A percentile compares a stretch with the other conserved stretches of the same genome.
Conservation (phyloP, 37 sponge, comb jelly and placozoan species). For the Agelas oroides region DNA sequence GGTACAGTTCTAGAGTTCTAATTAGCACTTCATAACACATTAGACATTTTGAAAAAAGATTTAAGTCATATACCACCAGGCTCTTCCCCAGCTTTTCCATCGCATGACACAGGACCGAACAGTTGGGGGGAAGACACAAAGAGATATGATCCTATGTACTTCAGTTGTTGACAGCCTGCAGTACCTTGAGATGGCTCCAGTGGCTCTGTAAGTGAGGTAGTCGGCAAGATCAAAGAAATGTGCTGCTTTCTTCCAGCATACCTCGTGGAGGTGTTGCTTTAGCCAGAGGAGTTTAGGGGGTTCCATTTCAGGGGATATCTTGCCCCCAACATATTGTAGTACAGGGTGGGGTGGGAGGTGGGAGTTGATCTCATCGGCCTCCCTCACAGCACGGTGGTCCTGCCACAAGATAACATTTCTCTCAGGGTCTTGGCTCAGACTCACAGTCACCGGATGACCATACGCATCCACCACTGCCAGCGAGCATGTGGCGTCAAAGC, state of each 20-base stretch:
- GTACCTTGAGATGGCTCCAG: conserved; percentile 62
- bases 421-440: conserved; percentile 36
- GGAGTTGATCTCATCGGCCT: conserved; percentile 73
- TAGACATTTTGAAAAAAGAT: too few species aligned
- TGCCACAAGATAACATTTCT: conserved; percentile 86
- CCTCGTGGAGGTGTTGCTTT: conserved; percentile 60
- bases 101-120: too few species aligned
- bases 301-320: conserved; percentile 89
- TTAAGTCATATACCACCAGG: too few species aligned
- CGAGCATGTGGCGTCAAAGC: conserved; percentile 90
- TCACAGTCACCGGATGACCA: conserved; percentile 74
- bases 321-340: conserved; percentile 77
- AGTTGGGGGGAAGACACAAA: too few species aligned
- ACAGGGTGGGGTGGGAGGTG: conserved; percentile 72
- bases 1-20: too few species aligned
- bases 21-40: too few species aligned
- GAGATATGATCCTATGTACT: too few species aligned
- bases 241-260: conserved; percentile 79
- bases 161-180: too few species aligned
- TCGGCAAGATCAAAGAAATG: conserved; percentile 92
- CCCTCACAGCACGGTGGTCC: conserved; percentile 83
- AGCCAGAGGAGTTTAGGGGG: conserved; percentile 93
- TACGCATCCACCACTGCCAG: conserved; percentile 64
- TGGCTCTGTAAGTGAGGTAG: conserved; percentile 82
- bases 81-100: too few species aligned